Conservation (phyloP, 2,888 invertebrate species). For the Patella depressa region DNA sequence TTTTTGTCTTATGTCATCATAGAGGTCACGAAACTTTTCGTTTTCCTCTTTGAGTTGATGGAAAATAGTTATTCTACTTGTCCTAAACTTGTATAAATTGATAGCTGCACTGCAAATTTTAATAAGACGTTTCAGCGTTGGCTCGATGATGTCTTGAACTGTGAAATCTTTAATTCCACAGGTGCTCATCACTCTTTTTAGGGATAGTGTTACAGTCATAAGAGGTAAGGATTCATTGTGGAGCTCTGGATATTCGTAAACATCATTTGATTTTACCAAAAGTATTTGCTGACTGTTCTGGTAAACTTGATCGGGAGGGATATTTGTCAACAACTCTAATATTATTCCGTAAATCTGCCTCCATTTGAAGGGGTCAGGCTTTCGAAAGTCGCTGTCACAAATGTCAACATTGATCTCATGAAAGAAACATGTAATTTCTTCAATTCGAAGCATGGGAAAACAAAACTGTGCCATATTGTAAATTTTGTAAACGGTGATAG, state of each 20-base stretch:
- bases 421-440: slow-evolving; percentile 28
- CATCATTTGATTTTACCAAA: slow-evolving; percentile 18
- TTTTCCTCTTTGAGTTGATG: slow-evolving; percentile 42
- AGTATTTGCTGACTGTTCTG: background rate
- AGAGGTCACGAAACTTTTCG: slow-evolving; percentile 35
- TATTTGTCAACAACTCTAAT: slow-evolving; percentile 13
- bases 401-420: slow-evolving; percentile 27
- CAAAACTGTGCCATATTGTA: slow-evolving; percentile 17
- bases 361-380: slow-evolving; percentile 36
- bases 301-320: slow-evolving; percentile 15
- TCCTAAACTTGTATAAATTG: slow-evolving; percentile 49
- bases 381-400: slow-evolving; percentile 44
- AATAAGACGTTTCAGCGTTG: slow-evolving; percentile 45
- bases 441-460: slow-evolving; percentile 31
- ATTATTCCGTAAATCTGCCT: slow-evolving; percentile 13
- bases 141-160: slow-evolving; percentile 45
- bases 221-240: slow-evolving; percentile 46
- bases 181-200: slow-evolving; percentile 40
- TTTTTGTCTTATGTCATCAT: slow-evolving; percentile 49
- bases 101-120: slow-evolving; percentile 53
- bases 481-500: too few relatives aligned
- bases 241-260: slow-evolving; percentile 47
- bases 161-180: slow-evolving; percentile 50
- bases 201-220: slow-evolving; percentile 40
- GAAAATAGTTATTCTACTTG: slow-evolving; percentile 38